These are phyloP conservation scores for Copidosoma floridanum DNA, from an alignment of 1,140 invertebrate genomes.

Conservation along the genomic window DNA sequence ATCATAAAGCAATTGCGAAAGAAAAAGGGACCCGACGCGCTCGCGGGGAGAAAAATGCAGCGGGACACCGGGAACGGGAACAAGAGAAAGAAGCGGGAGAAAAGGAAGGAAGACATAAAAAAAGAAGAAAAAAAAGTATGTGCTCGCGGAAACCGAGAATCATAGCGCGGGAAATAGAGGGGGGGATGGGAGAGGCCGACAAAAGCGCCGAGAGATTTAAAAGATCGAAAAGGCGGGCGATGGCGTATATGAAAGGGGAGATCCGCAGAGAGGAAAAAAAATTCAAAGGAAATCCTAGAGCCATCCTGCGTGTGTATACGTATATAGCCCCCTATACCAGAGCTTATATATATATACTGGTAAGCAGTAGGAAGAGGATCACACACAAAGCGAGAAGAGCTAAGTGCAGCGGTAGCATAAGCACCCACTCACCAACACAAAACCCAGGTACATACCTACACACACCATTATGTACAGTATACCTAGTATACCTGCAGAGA, in stretches of 20 bases:
- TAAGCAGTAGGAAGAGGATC: too few species aligned
- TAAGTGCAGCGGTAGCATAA: neutral
- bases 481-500: too few species aligned
- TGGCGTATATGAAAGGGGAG: neutral
- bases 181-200: neutral
- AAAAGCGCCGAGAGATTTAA: slow-evolving; percentile 1
- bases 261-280: neutral
- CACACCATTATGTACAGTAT: too few species aligned
- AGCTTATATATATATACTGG: too few species aligned
- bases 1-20: too few species aligned
- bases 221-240: neutral
- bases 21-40: too few species aligned
- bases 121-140: neutral
- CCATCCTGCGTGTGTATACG: neutral
- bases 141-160: neutral
- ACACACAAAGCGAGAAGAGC: neutral
- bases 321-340: too few species aligned
- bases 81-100: neutral
- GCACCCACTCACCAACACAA: too few species aligned
- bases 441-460: too few species aligned
- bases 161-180: too few species aligned
- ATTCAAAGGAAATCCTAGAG: slow-evolving; percentile 6
- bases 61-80: too few species aligned
- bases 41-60: too few species aligned
- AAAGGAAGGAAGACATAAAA: neutral